Conservation (phyloP, 2,113 vertebrate genomes). For the Alligator sinensis region DNA sequence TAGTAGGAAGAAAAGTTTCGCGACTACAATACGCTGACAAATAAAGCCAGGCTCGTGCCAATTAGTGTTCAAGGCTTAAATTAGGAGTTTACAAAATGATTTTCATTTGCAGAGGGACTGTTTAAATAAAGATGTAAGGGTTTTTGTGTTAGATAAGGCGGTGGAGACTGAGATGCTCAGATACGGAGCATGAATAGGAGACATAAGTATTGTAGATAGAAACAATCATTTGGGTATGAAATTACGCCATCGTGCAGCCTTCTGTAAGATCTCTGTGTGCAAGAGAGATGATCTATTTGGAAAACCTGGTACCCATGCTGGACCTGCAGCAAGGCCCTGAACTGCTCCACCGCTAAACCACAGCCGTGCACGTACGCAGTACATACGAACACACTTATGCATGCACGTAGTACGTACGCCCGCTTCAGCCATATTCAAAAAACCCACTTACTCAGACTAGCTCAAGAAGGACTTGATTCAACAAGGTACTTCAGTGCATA, state of each 20-base stretch:
- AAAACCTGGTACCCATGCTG: no score
- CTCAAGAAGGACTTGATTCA: constrained; percentile 1
- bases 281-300: no score
- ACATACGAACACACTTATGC: constrained; percentile 50
- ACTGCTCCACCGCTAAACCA: no score
- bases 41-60: neutral
- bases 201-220: no score
- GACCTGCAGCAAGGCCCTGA: no score
- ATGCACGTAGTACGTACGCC: constrained; percentile 22
- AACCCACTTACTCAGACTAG: constrained; percentile 22
- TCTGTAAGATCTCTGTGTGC: no score
- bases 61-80: neutral
- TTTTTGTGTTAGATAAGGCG: neutral
- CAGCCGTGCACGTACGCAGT: constrained; percentile 24
- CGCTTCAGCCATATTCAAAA: constrained; percentile 52
- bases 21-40: neutral
- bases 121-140: neutral
- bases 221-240: no score
- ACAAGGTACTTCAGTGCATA: neutral
- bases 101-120: neutral
- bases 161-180: neutral
- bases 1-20: neutral
- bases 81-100: neutral
- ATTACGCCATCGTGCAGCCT: no score
- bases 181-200: neutral